Evolutionary conservation across 2,797 vertebrate genomes (phyloP).

Genomic region (Erpetoichthys calabaricus): DNA sequence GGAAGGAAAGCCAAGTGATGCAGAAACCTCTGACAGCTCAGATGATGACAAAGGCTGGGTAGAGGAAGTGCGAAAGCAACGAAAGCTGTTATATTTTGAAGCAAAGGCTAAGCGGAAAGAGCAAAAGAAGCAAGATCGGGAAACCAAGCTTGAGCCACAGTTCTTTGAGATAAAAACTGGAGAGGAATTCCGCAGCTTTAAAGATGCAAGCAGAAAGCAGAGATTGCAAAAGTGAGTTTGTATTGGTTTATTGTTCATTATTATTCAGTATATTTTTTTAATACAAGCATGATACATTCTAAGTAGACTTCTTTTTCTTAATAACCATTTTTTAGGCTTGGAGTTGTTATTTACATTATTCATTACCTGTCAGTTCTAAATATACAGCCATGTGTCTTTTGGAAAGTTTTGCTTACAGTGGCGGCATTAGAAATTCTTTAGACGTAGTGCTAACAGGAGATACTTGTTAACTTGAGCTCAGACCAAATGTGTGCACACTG

Average conservation of each 20-base stretch:
- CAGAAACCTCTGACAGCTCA: slow-evolving; percentile 81
- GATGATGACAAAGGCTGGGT: slow-evolving; percentile 94
- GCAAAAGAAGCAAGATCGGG: slow-evolving; percentile 39
- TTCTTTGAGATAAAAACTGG: slow-evolving; percentile 95
- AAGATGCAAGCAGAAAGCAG: slow-evolving; percentile 69
- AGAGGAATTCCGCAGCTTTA: slow-evolving; percentile 89
- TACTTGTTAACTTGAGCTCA: too few relatives aligned
- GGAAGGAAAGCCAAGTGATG: slow-evolving; percentile 81
- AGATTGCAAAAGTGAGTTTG: slow-evolving; percentile 80
- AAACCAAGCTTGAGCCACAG: slow-evolving; percentile 66
- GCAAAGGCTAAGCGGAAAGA: slow-evolving; percentile 55
- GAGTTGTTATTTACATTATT: neutral
- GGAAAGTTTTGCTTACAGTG: too few relatives aligned
- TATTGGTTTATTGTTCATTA: neutral
- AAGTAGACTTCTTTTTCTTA: too few relatives aligned
- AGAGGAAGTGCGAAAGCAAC: slow-evolving; percentile 89
- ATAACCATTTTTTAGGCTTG: too few relatives aligned
- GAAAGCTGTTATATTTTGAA: slow-evolving; percentile 65
- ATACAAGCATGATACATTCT: too few relatives aligned
- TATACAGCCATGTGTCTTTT: too few relatives aligned
- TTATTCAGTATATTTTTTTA: too few relatives aligned
- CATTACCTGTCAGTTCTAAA: slow-evolving; percentile 6
- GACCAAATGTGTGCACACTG: too few relatives aligned
- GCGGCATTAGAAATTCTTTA: too few relatives aligned
- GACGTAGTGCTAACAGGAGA: too few relatives aligned